These are phyloP conservation scores for Haliclona indistincta DNA, from an alignment of 37 sponge, comb jelly and placozoan species.

Conservation along the genomic window DNA sequence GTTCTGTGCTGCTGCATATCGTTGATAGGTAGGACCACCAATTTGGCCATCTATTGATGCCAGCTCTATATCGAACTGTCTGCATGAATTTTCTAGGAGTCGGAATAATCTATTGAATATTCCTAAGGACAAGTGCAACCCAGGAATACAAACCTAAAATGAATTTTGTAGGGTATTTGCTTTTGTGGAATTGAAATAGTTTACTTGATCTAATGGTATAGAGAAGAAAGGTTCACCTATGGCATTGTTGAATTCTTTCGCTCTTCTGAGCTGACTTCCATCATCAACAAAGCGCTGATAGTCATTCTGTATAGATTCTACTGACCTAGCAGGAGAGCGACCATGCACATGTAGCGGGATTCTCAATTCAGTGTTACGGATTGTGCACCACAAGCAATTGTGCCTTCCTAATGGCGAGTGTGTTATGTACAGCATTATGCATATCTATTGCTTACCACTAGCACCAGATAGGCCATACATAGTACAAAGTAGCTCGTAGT, in stretches of 20 bases:
- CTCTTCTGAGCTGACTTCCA: slow-evolving; percentile 20
- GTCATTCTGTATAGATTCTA: slow-evolving; percentile 7
- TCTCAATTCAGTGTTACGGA: slow-evolving; percentile 1
- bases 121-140: slow-evolving; percentile 24
- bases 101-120: slow-evolving; percentile 23
- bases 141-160: slow-evolving; percentile 45
- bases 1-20: neutral
- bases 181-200: neutral
- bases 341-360: slow-evolving; percentile 11
- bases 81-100: slow-evolving; percentile 24
- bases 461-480: slow-evolving; percentile 53
- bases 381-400: no score
- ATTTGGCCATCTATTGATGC: slow-evolving; percentile 8
- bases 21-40: slow-evolving; percentile 9
- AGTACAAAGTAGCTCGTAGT: slow-evolving; percentile 54
- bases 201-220: slow-evolving; percentile 24
- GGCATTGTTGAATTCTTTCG: slow-evolving; percentile 43
- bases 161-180: neutral
- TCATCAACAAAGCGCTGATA: slow-evolving; percentile 2
- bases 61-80: slow-evolving; percentile 17
- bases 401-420: slow-evolving; percentile 38
- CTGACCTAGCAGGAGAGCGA: neutral
- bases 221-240: slow-evolving; percentile 3
- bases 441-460: slow-evolving; percentile 45
- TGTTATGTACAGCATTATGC: no score